A percentile compares a stretch with the other conserved stretches of the same genome.
phyloP scores from a whole-genome alignment of 1,140 invertebrate species.

The Drosophila rufa region DNA sequence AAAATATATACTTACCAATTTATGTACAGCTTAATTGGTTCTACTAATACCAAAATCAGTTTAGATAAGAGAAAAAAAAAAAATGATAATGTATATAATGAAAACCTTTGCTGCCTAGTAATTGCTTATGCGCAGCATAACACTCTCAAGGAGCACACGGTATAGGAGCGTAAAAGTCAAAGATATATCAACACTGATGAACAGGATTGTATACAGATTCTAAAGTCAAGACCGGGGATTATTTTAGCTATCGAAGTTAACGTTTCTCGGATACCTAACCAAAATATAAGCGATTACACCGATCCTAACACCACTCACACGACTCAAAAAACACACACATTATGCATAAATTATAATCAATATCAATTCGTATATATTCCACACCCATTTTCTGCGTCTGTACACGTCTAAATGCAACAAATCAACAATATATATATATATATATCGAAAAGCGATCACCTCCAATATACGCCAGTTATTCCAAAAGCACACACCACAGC shows the following conservation, averaged over 20 bases:
- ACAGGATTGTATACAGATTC: not conserved
- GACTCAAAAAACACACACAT: constrained; percentile 31
- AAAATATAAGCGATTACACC: constrained; percentile 9
- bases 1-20: constrained; percentile 10
- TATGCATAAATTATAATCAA: constrained; percentile 41
- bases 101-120: constrained; percentile 48
- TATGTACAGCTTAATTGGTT: constrained; percentile 22
- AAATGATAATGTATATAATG: constrained; percentile 61
- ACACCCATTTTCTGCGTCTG: constrained; percentile 78
- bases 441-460: constrained; percentile 26
- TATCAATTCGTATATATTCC: constrained; percentile 68
- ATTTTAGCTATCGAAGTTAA: not conserved
- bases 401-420: constrained; percentile 56
- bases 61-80: constrained; percentile 12
- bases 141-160: constrained; percentile 13
- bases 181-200: constrained; percentile 18
- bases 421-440: constrained; percentile 11
- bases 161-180: not conserved
- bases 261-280: not conserved
- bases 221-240: not conserved
- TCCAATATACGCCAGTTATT: constrained; percentile 5
- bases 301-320: constrained; percentile 63
- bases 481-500: constrained; percentile 23
- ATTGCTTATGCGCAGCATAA: constrained; percentile 75
- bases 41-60: constrained; percentile 17